Evolutionary conservation across 2,797 vertebrate species (phyloP).

Genomic region (Galaxias olidus): DNA sequence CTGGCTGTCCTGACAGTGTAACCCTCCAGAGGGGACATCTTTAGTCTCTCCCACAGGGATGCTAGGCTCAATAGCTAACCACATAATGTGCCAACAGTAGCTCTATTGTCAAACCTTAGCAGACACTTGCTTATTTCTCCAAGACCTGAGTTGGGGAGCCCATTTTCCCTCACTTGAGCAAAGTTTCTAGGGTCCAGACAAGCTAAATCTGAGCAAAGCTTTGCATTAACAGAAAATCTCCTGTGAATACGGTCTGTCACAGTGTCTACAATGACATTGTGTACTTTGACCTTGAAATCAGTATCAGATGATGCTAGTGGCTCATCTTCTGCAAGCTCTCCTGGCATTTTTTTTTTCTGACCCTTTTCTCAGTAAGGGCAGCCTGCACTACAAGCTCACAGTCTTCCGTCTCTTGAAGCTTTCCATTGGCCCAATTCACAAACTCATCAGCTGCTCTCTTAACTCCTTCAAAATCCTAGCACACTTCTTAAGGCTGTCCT

Average conservation of each 20-base stretch:
- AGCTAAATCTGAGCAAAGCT: constrained; percentile 31
- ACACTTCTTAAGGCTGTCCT: constrained; percentile 19
- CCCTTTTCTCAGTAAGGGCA: constrained; percentile 24
- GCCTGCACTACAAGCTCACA: constrained; percentile 30
- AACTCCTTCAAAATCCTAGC: constrained; percentile 21
- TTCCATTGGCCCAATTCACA: constrained; percentile 36
- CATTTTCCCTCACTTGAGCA: constrained; percentile 26
- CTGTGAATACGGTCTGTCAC: constrained; percentile 12
- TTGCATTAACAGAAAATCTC: constrained; percentile 29
- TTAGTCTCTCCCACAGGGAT: neutral
- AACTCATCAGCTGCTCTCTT: constrained; percentile 23
- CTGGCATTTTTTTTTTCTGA: constrained; percentile 35
- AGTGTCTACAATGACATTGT: constrained; percentile 23
- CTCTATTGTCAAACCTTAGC: neutral
- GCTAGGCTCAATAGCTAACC: neutral
- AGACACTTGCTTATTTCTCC: constrained; percentile 25
- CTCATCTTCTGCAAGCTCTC: constrained; percentile 31
- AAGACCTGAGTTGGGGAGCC: constrained; percentile 13
- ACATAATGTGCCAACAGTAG: neutral
- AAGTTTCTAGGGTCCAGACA: constrained; percentile 28
- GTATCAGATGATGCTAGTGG: constrained; percentile 20
- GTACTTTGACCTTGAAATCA: constrained; percentile 18
- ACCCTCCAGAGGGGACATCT: no score
- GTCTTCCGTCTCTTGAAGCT: constrained; percentile 30
- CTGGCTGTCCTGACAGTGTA: no score